phyloP scores from a whole-genome alignment of 2,797 vertebrate species.

The Sebastes hubbsi region DNA sequence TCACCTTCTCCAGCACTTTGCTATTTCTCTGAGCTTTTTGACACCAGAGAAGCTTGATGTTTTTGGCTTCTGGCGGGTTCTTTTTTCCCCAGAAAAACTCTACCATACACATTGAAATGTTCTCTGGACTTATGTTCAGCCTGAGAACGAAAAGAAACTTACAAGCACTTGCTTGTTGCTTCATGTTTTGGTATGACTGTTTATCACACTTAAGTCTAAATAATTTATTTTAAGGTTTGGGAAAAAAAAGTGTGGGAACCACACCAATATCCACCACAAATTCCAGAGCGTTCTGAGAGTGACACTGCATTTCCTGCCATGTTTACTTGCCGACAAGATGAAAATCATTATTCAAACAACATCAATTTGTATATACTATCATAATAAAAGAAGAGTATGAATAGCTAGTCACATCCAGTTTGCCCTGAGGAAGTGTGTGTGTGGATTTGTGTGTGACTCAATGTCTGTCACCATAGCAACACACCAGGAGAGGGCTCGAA shows the following conservation, averaged over 20 bases:
- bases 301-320: slow-evolving; percentile 45
- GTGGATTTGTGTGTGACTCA: slow-evolving; percentile 55
- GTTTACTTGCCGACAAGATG: slow-evolving; percentile 33
- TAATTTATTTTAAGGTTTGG: slow-evolving; percentile 6
- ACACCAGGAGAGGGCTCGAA: slow-evolving; percentile 55
- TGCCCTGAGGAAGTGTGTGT: slow-evolving; percentile 41
- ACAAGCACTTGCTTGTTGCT: slow-evolving; percentile 10
- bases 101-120: slow-evolving; percentile 14
- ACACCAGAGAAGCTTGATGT: slow-evolving; percentile 39
- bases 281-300: slow-evolving; percentile 20
- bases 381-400: slow-evolving; percentile 35
- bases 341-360: slow-evolving; percentile 53
- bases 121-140: slow-evolving; percentile 7
- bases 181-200: slow-evolving; percentile 22
- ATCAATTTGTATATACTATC: slow-evolving; percentile 48
- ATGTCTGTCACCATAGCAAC: slow-evolving; percentile 79
- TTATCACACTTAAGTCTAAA: slow-evolving; percentile 20
- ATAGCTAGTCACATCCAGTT: slow-evolving; percentile 24
- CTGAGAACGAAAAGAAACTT: slow-evolving; percentile 16
- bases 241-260: slow-evolving; percentile 43
- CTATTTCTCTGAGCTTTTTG: slow-evolving; percentile 38
- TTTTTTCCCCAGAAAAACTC: not conserved
- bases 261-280: slow-evolving; percentile 16
- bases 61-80: slow-evolving; percentile 16
- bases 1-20: slow-evolving; percentile 44